Base-by-base conservation (phyloP, 2,888 invertebrate species). In the Galeopsomyia nigrocyanea region DNA sequence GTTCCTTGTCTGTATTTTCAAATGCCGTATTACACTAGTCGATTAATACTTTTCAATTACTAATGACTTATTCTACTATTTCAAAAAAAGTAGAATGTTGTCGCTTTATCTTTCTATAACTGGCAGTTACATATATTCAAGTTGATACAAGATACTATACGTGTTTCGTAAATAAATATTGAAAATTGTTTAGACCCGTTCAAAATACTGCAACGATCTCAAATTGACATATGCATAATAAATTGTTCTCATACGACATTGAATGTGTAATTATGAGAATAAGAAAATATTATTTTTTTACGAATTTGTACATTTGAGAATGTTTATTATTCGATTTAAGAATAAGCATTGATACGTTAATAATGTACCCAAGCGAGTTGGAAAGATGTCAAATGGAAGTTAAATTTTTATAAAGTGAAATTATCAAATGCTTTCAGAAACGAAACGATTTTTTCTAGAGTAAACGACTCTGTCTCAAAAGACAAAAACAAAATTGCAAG, bases 271-370 rank as follows among this genome's bases (percentile, higher is more conserved):
- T 17, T 13, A 49, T 55, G 61, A 68, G 17, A 26, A 31, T 31
- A 39, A 39, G 17, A 65, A 53, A 16, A 60, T 55, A 66, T 71
- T 66, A 65, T 66, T 66, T 68, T 68, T 73, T 65, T 73, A 73
- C 50, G 16, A 65, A 61, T 73, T 73, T 73, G 14, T 71, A 71
- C 66, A 55, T 47, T 60, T 47, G 56, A 49, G 26, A 46, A 3
- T 71, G 71, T 26, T 71, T 47, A 53, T 49, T 17, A 60, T 47
- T 64, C 47, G 31, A 61, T 7, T 63, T 31, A n/a, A 16, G 21
- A 63, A 51, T 51, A 26, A 17, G 26, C 67, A 61, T 60, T 57
- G 51, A 61, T 17, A 50, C 39, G 19, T 39, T 56, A 47, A 56
- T 63, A 21, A 63, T 58, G 39, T 47, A 13, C n/a, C n/a, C 49